These are phyloP conservation scores for Lumbricus terrestris DNA, from an alignment of 2,888 invertebrate genomes.

Conservation along the genomic window DNA sequence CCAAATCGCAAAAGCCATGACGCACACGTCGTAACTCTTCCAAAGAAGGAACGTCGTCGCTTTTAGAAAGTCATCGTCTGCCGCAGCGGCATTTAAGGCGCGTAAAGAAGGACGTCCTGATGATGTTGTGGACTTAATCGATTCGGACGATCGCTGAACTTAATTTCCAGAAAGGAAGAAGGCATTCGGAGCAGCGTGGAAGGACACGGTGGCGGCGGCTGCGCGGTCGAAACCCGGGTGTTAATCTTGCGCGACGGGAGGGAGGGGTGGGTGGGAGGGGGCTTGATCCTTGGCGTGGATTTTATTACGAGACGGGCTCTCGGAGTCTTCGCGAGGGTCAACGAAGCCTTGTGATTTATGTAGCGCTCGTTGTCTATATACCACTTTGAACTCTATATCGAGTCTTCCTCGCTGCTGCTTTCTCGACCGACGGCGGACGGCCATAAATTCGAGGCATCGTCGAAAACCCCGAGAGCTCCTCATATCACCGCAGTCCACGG, in stretches of 20 bases:
- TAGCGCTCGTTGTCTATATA: constrained; percentile 3
- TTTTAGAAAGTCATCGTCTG: not conserved
- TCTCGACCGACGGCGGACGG: not conserved
- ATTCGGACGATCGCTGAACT: not conserved
- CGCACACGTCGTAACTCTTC: not conserved
- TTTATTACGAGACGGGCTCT: not conserved
- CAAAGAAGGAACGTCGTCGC: not conserved
- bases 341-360: not conserved
- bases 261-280: too few species aligned
- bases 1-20: not conserved
- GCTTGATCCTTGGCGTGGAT: not conserved
- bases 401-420: constrained; percentile 3
- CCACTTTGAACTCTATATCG: constrained; percentile 3
- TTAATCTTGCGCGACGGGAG: not conserved
- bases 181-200: not conserved
- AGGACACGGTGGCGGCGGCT: too few species aligned
- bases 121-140: not conserved
- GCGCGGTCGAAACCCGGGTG: not conserved
- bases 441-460: not conserved
- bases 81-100: not conserved
- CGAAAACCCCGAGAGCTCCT: not conserved
- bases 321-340: not conserved
- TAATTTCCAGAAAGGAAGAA: not conserved
- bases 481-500: not conserved
- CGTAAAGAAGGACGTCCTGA: not conserved